Base-by-base conservation (phyloP, 1,140 invertebrate genomes). In the Eriosoma lanigerum region DNA sequence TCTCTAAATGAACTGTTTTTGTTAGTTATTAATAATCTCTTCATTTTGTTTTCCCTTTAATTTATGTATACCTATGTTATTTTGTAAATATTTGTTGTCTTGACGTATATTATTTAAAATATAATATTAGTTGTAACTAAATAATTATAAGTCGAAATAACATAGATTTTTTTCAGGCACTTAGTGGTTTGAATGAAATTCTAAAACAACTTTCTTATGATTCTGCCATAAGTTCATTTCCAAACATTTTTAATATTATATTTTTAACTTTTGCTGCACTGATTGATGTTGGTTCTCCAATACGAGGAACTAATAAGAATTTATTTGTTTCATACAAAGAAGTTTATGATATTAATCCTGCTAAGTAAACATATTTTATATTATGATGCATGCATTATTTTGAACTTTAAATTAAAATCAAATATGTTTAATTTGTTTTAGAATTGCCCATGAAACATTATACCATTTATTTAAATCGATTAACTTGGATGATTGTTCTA, bases 251-350 rank as follows among this genome's bases (percentile, higher is more conserved):
- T 19, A 78, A 78, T 46, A n/a, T 78, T 48, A 62, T 60, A 62
- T 78, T 78, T 60, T 58, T 62, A 13, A 78, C 75, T 12, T 60
- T 78, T 24, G 44, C 75, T 48, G 75, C 75, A 13, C 12, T 78
- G n/a, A 60, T 78, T 26, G 54, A 78, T 48, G 75, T 78, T 19
- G 38, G 75, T 24, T 78, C 75, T 1, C 75, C 75, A 0, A 50
- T 78, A 24, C 32, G 56, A 48, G 75, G 75, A 29, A 46, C 75
- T 26, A 78, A 78, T 58, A 78, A 78, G 17, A 78, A 78, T 48
- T 56, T 78, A 26, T 78, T 78, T 48, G 38, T 60, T 12, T 78
- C 75, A 8, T 78, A 62, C 19, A 78, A 78, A 78, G 75, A 78
- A 48, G 56, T 48, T 24, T 78, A 78, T 19, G 75, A 78, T 29